These are phyloP conservation scores for Condylostylus longicornis DNA, from an alignment of 1,140 invertebrate species.

Conservation along the genomic window DNA sequence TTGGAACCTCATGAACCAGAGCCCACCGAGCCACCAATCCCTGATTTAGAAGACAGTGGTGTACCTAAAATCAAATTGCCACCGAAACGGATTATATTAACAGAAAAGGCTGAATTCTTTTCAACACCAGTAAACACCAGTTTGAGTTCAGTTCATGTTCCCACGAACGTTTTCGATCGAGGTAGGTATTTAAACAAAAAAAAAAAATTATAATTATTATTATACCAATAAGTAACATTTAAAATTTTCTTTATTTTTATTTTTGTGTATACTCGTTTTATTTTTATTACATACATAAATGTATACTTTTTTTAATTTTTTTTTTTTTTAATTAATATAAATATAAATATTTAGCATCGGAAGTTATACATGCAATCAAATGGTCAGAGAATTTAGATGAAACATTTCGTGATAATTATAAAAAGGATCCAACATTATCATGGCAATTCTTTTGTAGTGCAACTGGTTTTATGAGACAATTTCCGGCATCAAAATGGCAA, in stretches of 20 bases:
- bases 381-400: conserved; percentile 78
- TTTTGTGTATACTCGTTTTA: background rate
- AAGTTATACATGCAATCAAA: conserved; percentile 50
- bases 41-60: conserved; percentile 36
- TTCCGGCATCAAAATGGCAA: conserved; percentile 66
- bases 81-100: conserved; percentile 40
- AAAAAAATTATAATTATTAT: background rate
- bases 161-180: conserved; percentile 87
- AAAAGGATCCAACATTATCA: conserved; percentile 71
- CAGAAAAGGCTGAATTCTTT: conserved; percentile 60
- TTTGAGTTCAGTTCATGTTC: conserved; percentile 83
- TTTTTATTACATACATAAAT: background rate
- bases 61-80: conserved; percentile 37
- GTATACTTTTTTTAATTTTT: no score
- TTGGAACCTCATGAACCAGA: conserved; percentile 35
- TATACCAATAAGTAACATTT: conserved; percentile 1
- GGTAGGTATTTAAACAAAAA: conserved; percentile 36
- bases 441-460: conserved; percentile 97
- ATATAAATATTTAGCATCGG: conserved; percentile 37
- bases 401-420: conserved; percentile 76
- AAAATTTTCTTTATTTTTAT: conserved; percentile 1
- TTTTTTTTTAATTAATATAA: no score
- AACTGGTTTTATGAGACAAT: conserved; percentile 88
- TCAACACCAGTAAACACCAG: conserved; percentile 66
- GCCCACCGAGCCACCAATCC: conserved; percentile 28